A percentile compares a stretch with the other conserved stretches of the same genome.
Conservation (phyloP, 2,113 vertebrate species). For the Cochlearius cochlearius region DNA sequence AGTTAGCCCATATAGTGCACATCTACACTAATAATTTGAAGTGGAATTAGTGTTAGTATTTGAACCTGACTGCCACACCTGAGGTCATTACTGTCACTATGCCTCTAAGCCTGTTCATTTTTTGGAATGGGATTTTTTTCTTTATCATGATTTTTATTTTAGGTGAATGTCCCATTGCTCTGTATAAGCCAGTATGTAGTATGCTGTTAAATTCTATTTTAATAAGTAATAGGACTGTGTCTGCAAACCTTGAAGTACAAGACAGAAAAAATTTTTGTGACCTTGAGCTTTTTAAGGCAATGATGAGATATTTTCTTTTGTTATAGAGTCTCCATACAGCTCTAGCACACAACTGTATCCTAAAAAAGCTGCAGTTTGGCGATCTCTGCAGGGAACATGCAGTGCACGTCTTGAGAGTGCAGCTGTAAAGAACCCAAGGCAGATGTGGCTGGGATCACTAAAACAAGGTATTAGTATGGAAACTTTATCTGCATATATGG, state of each 20-base stretch:
- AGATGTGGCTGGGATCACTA: constrained; percentile 77
- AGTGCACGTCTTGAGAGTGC: constrained; percentile 53
- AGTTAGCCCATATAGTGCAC: neutral
- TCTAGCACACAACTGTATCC: constrained; percentile 77
- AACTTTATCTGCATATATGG: neutral
- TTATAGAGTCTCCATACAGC: constrained; percentile 87
- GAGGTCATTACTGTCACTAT: neutral
- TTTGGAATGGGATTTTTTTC: neutral
- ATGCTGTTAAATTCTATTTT: neutral
- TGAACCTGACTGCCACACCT: neutral
- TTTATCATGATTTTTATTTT: fast-evolving
- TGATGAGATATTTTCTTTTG: neutral
- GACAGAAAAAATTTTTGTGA: neutral
- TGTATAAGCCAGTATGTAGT: fast-evolving
- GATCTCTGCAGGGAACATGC: constrained; percentile 69
- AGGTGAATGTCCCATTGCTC: neutral
- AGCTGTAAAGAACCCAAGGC: constrained; percentile 57
- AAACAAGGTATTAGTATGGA: constrained; percentile 76
- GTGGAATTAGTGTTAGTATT: neutral
- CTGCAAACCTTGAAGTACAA: neutral
- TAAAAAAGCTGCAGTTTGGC: constrained; percentile 76
- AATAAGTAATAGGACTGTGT: neutral
- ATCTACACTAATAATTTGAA: neutral
- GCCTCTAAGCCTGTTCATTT: neutral
- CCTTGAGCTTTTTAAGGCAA: neutral